A percentile compares a stretch with the other conserved stretches of the same genome.
phyloP scores from a whole-genome alignment of 2,888 invertebrate species.

The Standfussiana lucernea region DNA sequence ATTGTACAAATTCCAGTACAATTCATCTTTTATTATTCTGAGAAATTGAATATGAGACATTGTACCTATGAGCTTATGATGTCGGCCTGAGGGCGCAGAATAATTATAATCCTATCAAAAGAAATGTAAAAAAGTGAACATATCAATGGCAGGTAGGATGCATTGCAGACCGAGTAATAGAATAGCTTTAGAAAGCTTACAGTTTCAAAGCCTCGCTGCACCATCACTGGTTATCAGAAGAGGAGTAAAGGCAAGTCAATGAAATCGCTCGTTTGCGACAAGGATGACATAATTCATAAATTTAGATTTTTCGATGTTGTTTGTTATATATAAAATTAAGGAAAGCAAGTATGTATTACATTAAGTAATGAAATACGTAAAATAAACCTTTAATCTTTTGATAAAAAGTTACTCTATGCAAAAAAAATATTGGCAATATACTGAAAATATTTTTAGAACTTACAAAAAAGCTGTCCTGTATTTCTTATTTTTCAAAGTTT shows the following conservation, averaged over 20 bases:
- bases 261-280: no score
- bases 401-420: no score
- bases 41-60: slow-evolving; percentile 4
- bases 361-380: no score
- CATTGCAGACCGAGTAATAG: background rate
- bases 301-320: no score
- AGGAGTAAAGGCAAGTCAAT: background rate
- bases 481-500: no score
- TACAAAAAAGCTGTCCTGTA: no score
- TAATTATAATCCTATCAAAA: slow-evolving; percentile 9
- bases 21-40: slow-evolving; percentile 30
- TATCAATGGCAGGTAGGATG: background rate
- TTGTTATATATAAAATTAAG: no score
- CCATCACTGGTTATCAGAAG: background rate
- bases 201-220: background rate
- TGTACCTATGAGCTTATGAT: background rate
- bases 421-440: no score
- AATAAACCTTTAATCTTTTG: no score
- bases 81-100: background rate
- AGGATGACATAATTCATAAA: no score
- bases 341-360: no score
- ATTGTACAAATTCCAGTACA: background rate
- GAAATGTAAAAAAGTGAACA: background rate
- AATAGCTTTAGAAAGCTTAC: background rate
- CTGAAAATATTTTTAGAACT: no score